Evolutionary conservation across 2,888 invertebrate genomes (phyloP).

Genomic region (Caenorhabditis sp.): DNA sequence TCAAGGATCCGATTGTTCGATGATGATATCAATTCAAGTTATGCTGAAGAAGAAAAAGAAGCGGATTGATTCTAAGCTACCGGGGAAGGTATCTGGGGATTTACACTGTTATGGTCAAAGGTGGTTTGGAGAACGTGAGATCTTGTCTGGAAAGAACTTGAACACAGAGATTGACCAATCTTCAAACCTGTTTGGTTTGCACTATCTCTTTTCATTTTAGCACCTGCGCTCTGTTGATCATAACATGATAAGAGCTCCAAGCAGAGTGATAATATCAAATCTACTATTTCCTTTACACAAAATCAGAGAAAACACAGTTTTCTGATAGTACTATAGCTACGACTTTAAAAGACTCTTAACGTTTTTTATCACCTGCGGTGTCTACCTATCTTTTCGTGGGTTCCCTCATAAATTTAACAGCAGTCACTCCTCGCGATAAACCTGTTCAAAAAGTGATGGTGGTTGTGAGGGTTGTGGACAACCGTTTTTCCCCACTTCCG

Average conservation of each 20-base stretch:
- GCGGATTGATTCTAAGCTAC: not conserved
- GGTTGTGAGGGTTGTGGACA: slow-evolving; percentile 35
- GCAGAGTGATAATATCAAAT: no score
- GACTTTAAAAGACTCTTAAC: slow-evolving; percentile 13
- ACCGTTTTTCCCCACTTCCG: slow-evolving; percentile 23
- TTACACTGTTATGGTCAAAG: not conserved
- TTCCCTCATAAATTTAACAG: slow-evolving; percentile 59
- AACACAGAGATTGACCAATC: no score
- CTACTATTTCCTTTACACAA: no score
- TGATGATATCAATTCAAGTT: slow-evolving; percentile 42
- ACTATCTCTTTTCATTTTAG: no score
- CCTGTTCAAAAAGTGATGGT: slow-evolving; percentile 47
- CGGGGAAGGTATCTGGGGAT: not conserved
- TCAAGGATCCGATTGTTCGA: slow-evolving; percentile 40
- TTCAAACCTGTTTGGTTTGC: no score
- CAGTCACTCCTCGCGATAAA: slow-evolving; percentile 50
- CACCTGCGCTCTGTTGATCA: no score
- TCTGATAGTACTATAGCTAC: no score
- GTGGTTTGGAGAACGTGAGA: not conserved
- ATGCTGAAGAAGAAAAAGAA: not conserved
- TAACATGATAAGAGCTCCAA: no score
- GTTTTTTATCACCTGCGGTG: slow-evolving; percentile 34
- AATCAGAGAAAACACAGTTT: no score
- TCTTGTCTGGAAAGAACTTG: not conserved
- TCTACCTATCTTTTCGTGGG: slow-evolving; percentile 41